Evolutionary conservation across 1,140 invertebrate genomes (phyloP).

Genomic region (Linepithema humile): DNA sequence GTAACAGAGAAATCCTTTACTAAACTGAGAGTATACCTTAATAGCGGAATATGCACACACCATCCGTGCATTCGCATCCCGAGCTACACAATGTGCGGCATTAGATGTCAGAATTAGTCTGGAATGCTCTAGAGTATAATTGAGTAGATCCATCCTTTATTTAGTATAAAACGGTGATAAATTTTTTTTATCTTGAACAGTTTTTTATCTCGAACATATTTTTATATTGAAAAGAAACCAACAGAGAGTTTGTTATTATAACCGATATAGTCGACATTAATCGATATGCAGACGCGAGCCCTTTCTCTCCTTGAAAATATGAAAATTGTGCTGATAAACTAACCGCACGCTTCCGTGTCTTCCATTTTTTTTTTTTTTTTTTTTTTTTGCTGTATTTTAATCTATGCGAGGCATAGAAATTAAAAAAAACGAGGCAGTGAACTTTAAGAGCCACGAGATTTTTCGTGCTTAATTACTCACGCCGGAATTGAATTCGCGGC

Average conservation of each 20-base stretch:
- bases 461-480: conserved; percentile 28
- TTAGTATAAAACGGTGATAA: too few species aligned
- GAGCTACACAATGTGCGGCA: background rate
- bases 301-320: conserved; percentile 1
- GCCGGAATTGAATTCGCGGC: conserved; percentile 23
- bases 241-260: background rate
- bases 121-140: too few species aligned
- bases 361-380: background rate
- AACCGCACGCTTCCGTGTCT: conserved; percentile 1
- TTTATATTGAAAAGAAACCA: background rate
- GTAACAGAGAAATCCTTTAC: background rate
- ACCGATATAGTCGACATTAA: background rate
- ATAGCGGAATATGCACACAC: background rate
- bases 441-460: conserved; percentile 22
- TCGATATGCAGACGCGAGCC: background rate
- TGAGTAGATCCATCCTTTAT: too few species aligned
- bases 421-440: conserved; percentile 11
- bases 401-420: background rate
- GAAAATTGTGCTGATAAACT: conserved; percentile 8
- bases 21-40: background rate
- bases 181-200: too few species aligned
- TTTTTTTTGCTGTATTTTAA: too few species aligned
- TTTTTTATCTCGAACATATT: background rate
- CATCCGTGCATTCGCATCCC: background rate
- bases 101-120: too few species aligned